Conservation (phyloP, 2,797 vertebrate genomes). For the Tenualosa thibaudeaui region DNA sequence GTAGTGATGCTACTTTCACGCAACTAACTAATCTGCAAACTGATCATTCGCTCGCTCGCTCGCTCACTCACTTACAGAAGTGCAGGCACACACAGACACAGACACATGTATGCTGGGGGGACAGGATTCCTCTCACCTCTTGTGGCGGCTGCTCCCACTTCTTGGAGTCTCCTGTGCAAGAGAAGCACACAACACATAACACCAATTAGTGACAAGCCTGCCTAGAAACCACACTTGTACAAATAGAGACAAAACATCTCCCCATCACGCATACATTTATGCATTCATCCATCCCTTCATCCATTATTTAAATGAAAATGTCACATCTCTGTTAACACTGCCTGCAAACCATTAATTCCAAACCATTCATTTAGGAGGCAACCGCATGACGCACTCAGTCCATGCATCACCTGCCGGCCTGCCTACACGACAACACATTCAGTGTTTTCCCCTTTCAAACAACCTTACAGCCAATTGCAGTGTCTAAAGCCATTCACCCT, state of each 20-base stretch:
- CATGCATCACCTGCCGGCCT: not conserved
- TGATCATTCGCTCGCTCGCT: too few relatives aligned
- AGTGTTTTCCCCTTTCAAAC: conserved; percentile 6
- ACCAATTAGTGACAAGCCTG: conserved; percentile 4
- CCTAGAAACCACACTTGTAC: not conserved
- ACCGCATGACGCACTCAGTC: not conserved
- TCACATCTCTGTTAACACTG: not conserved
- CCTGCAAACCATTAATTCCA: not conserved
- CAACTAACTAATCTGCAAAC: too few relatives aligned
- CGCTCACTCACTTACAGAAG: not conserved
- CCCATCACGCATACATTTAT: not conserved
- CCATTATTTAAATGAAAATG: not conserved
- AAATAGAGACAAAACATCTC: not conserved
- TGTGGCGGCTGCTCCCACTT: conserved; percentile 80
- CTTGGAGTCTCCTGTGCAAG: conserved; percentile 82
- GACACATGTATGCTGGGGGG: not conserved
- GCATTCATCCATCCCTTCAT: not conserved
- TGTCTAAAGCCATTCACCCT: not conserved
- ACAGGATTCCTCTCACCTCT: conserved; percentile 80
- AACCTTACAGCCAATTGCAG: not conserved
- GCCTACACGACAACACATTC: not conserved
- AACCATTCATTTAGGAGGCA: not conserved
- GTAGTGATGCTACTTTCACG: too few relatives aligned
- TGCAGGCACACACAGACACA: not conserved
- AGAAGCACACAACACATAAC: conserved; percentile 48